Conservation (phyloP, 1,140 invertebrate species). For the Achatina immaculata region DNA sequence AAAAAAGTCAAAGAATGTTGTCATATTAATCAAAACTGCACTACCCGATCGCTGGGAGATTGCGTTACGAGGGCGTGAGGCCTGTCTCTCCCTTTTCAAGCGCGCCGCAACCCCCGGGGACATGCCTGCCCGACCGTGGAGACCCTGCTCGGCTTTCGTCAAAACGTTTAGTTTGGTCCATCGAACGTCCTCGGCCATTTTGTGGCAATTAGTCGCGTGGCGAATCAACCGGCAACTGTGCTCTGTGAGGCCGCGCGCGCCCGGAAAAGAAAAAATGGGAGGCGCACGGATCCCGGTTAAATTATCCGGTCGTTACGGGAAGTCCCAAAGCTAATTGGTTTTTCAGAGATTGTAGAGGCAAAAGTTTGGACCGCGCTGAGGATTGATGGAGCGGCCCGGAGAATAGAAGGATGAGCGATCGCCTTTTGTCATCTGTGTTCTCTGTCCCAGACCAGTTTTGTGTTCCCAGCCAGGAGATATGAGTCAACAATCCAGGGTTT, state of each 20-base stretch:
- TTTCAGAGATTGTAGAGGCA: constrained; percentile 32
- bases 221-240: constrained; percentile 31
- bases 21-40: constrained; percentile 36
- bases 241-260: background rate
- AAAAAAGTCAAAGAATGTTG: constrained; percentile 32
- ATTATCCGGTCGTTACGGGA: constrained; percentile 37
- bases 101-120: background rate
- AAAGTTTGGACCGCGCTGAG: constrained; percentile 2
- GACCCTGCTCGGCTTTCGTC: constrained; percentile 24
- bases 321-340: constrained; percentile 39
- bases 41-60: constrained; percentile 7
- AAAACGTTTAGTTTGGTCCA: constrained; percentile 29
- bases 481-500: too few species aligned
- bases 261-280: background rate
- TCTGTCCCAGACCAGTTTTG: too few species aligned
- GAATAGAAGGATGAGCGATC: background rate
- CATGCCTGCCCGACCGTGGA: constrained; percentile 6
- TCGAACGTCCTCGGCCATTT: constrained; percentile 33
- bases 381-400: constrained; percentile 7
- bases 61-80: constrained; percentile 1
- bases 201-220: constrained; percentile 36
- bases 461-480: too few species aligned
- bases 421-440: background rate
- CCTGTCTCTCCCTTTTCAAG: constrained; percentile 5
- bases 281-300: constrained; percentile 23